These are phyloP conservation scores for Desmodus rotundus DNA, from an alignment of 2,113 vertebrate genomes.

Conservation along the genomic window DNA sequence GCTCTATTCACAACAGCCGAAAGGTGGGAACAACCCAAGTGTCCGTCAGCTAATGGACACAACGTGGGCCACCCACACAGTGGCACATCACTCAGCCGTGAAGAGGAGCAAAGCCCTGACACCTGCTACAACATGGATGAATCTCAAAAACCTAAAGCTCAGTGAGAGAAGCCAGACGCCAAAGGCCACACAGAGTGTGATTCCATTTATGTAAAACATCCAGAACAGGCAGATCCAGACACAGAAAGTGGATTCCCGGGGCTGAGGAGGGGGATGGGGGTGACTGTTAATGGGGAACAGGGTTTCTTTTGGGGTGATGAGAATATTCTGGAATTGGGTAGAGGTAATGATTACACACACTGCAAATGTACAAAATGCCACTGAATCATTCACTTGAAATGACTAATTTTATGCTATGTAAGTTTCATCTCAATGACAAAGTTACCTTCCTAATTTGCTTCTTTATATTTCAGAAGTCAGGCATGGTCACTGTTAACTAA, in stretches of 20 bases:
- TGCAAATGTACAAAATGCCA: background rate
- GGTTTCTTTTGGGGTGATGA: background rate
- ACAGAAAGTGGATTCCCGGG: no score
- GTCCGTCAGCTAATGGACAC: background rate
- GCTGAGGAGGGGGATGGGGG: no score
- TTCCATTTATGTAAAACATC: no score
- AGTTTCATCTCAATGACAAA: background rate
- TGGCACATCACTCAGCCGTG: background rate
- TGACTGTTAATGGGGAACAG: no score
- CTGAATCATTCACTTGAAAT: background rate
- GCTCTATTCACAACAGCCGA: no score
- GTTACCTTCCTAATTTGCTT: background rate
- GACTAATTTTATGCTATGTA: background rate
- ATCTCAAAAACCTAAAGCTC: no score
- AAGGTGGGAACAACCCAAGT: no score
- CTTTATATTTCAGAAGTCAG: background rate
- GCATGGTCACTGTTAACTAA: accelerated
- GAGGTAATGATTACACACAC: background rate
- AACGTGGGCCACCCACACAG: accelerated
- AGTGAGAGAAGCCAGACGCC: no score
- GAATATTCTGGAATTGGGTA: background rate
- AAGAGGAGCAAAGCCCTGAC: background rate
- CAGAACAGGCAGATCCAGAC: no score
- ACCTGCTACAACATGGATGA: no score
- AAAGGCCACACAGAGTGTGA: no score